A percentile compares a stretch with the other conserved stretches of the same genome.
These are phyloP conservation scores for Yponomeuta cagnagella DNA, from an alignment of 2,888 invertebrate species.

Conservation along the genomic window DNA sequence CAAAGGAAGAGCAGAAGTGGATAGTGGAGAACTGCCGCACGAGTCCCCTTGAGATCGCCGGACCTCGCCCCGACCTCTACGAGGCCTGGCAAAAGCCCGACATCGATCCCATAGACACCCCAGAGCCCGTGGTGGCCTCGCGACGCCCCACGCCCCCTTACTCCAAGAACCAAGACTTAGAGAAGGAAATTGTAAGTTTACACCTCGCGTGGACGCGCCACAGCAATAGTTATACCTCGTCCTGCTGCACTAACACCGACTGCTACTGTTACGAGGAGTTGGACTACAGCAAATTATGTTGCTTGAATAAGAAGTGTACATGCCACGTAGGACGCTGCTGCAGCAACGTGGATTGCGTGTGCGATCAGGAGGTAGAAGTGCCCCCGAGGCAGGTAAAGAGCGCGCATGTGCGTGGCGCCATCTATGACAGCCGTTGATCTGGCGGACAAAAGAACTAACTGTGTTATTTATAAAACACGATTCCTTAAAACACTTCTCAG, in stretches of 20 bases:
- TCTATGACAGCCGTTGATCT: not conserved
- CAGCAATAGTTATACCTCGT: not conserved
- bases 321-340: not conserved
- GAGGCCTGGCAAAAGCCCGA: conserved; percentile 60
- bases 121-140: conserved; percentile 8
- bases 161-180: not conserved
- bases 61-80: conserved; percentile 69
- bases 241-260: not conserved
- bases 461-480: too few species aligned
- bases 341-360: not conserved
- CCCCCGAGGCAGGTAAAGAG: not conserved
- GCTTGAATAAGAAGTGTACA: not conserved
- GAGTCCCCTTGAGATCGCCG: conserved; percentile 71
- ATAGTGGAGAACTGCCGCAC: conserved; percentile 79
- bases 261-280: not conserved
- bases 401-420: not conserved
- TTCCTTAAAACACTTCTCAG: too few species aligned
- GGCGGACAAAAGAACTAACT: not conserved
- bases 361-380: not conserved
- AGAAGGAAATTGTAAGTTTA: not conserved
- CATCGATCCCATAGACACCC: not conserved
- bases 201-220: not conserved
- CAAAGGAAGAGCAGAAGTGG: conserved; percentile 76
- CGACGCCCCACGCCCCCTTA: not conserved
- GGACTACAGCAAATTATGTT: not conserved